phyloP scores from a whole-genome alignment of 2,113 vertebrate genomes.

The Pan paniscus region DNA sequence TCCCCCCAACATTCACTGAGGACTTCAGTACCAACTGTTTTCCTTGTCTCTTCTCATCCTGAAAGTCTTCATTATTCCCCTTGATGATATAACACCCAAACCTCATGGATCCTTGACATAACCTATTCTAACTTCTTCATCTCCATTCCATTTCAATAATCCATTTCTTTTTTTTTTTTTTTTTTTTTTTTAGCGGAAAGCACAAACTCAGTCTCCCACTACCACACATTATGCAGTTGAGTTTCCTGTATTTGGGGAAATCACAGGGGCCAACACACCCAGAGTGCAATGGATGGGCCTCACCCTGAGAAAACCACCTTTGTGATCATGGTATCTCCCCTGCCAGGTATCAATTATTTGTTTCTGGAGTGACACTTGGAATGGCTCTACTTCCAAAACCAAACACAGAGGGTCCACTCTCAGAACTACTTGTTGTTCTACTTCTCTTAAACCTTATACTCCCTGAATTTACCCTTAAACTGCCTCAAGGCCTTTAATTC shows the following conservation, averaged over 20 bases:
- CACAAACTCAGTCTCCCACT: too few species aligned
- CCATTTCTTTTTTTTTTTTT: background rate
- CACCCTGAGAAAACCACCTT: too few species aligned
- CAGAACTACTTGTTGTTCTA: constrained; percentile 12
- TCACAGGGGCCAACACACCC: too few species aligned
- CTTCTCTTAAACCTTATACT: background rate
- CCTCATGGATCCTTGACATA: background rate
- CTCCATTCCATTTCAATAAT: constrained; percentile 1
- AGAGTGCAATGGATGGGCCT: too few species aligned
- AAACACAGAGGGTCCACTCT: background rate
- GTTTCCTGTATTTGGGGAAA: too few species aligned
- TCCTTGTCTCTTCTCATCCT: background rate
- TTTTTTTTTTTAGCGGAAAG: too few species aligned
- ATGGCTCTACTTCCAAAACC: constrained; percentile 31
- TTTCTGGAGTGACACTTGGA: constrained; percentile 28
- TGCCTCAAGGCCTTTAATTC: constrained; percentile 35
- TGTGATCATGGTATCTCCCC: too few species aligned
- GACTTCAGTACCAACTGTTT: constrained; percentile 23
- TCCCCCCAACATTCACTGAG: background rate
- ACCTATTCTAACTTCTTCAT: background rate
- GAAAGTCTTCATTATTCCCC: background rate
- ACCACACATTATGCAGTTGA: too few species aligned
- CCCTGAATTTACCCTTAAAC: constrained; percentile 19
- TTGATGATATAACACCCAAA: constrained; percentile 41
- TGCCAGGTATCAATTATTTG: background rate